phyloP scores from a whole-genome alignment of 2,888 invertebrate species.

The Mythimna pallens region DNA sequence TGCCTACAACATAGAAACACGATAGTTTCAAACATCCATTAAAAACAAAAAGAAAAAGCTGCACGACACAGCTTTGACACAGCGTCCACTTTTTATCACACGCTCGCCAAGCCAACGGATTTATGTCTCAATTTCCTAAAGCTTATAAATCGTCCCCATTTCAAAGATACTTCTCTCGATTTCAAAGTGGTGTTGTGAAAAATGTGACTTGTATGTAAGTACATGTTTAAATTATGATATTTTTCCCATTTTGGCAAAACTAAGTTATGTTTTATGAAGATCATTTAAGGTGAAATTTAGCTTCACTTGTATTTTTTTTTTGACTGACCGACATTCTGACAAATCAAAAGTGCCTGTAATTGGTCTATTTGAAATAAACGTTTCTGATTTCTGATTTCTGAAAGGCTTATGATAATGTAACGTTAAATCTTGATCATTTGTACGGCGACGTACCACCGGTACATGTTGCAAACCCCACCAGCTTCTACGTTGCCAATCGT shows the following conservation, averaged over 20 bases:
- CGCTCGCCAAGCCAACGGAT: slow-evolving; percentile 60
- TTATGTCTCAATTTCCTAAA: slow-evolving; percentile 72
- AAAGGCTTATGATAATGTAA: too few relatives aligned
- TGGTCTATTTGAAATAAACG: too few relatives aligned
- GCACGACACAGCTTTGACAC: slow-evolving; percentile 53
- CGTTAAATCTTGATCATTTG: too few relatives aligned
- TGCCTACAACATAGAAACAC: slow-evolving; percentile 18
- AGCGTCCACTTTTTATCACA: slow-evolving; percentile 64
- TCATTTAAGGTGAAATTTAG: not conserved
- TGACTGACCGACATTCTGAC: too few relatives aligned
- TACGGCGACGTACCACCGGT: too few relatives aligned
- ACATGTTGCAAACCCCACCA: too few relatives aligned
- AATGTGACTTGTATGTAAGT: slow-evolving; percentile 28
- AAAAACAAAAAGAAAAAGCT: slow-evolving; percentile 39
- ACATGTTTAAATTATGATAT: slow-evolving; percentile 17
- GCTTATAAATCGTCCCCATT: slow-evolving; percentile 68
- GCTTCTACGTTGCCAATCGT: too few relatives aligned
- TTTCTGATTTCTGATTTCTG: too few relatives aligned
- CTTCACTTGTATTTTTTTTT: too few relatives aligned
- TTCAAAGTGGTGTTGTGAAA: slow-evolving; percentile 45
- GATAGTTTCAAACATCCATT: slow-evolving; percentile 26
- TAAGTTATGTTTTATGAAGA: slow-evolving; percentile 9
- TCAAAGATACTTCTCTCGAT: slow-evolving; percentile 56
- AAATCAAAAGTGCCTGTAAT: too few relatives aligned
- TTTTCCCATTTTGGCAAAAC: not conserved